Conservation (phyloP, 2,797 vertebrate genomes). For the Hydrocynus forskahlii region DNA sequence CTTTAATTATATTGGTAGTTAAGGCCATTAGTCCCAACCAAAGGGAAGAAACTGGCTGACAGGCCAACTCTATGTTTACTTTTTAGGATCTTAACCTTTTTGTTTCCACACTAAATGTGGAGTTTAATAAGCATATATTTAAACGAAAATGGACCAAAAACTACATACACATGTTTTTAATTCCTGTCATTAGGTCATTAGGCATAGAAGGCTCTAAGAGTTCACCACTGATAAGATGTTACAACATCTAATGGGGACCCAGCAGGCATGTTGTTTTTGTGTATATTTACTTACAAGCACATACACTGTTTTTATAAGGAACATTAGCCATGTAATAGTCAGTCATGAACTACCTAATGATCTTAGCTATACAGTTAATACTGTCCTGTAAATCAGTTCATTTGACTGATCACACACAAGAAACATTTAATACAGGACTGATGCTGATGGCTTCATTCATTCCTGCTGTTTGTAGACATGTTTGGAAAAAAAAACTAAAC, state of each 20-base stretch:
- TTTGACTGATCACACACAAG: background rate
- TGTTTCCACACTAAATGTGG: background rate
- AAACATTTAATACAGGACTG: background rate
- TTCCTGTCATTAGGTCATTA: background rate
- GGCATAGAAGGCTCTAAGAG: background rate
- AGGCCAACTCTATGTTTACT: too few species aligned
- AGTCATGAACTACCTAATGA: background rate
- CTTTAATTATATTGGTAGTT: too few species aligned
- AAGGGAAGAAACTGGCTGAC: too few species aligned
- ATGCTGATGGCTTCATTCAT: background rate
- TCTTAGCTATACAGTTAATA: background rate
- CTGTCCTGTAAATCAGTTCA: background rate
- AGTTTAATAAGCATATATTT: background rate
- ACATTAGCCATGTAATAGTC: background rate
- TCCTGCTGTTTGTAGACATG: background rate
- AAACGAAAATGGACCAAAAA: background rate
- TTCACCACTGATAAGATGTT: background rate
- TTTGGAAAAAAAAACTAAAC: background rate
- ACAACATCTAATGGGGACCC: background rate
- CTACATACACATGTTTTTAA: background rate
- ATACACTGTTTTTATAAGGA: background rate
- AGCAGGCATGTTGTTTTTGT: background rate
- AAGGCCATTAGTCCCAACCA: too few species aligned
- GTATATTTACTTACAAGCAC: background rate
- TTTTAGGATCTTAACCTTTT: too few species aligned